Base-by-base conservation (phyloP, 2,888 invertebrate species). In the Rotaria socialis region DNA sequence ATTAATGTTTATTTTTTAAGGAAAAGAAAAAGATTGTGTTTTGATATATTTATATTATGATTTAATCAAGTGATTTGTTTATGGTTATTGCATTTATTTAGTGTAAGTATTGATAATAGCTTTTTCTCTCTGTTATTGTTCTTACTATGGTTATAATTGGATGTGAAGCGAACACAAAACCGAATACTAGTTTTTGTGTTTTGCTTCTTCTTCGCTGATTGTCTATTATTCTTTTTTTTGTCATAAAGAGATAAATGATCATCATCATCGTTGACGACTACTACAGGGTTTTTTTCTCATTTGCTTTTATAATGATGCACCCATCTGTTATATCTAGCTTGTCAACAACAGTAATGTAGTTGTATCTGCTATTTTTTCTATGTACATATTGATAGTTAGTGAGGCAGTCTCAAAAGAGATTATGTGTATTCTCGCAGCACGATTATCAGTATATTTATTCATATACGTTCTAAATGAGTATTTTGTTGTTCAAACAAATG, bases 1-100 rank as follows among this genome's bases (percentile, higher is more conserved):
- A 67, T 67, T 35, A 67, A 67, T 67, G 67, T 67, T 67, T 67
- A 67, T 67, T 67, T 67, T 67, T 6, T 67, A 41, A 24, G 67
- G 35, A 67, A 67, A 35, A 67, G 35, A 41, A 67, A 60, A 41
- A 67, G 27, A 67, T 35, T 27, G 11, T 55, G 22, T 55, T 55
- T 55, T 5, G 5, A 50, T 50, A 50, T 67, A 0, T 67, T 35
- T 67, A 16, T 41, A 6, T 67, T 35, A 27, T 35, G 19, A 19
- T 67, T 14, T 67, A 35, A 35, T 67, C 35, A n/a, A 6, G 19
- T 35, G 7, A 16, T 14, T 67, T 35, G 67, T 35, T 14, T 35
- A 35, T 35, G 3, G 16, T 35, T 35, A 27, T 67, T 19, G 16
- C 6, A 41, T 27, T 35, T 14, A 27, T 67, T 67, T 67, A 67